Percentiles rank a stretch among this genome's conserved stretches.
Conservation (phyloP, 92 coral and sea anemone genomes). For the Bergia sp. region DNA sequence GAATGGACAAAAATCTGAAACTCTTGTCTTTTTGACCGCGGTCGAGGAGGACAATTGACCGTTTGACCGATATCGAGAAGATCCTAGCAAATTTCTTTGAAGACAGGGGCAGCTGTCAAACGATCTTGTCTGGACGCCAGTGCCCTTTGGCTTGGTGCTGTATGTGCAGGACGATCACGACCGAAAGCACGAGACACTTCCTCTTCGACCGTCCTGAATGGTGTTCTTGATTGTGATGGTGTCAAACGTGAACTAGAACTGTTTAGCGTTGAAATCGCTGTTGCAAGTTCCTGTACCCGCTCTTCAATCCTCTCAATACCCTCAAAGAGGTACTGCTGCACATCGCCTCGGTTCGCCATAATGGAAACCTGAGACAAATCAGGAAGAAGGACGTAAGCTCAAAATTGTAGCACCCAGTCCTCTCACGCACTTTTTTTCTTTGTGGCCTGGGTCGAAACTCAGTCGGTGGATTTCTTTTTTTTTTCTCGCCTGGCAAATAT, state of each 20-base stretch:
- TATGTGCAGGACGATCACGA: background rate
- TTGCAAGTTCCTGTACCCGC: background rate
- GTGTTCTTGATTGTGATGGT: background rate
- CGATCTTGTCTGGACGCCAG: background rate
- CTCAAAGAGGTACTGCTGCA: background rate
- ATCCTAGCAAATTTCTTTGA: background rate
- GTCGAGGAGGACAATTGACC: background rate
- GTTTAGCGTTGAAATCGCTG: background rate
- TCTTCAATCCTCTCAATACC: background rate
- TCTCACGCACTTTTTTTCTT: background rate
- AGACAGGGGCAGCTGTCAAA: background rate
- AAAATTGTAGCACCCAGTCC: background rate
- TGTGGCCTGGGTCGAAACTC: slow-evolving; percentile 1
- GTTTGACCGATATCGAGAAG: background rate
- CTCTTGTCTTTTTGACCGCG: background rate
- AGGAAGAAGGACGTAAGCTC: background rate
- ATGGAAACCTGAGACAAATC: background rate
- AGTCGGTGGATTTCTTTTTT: background rate
- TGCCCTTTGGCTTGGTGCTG: background rate
- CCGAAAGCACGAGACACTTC: slow-evolving; percentile 16
- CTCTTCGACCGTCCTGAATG: background rate
- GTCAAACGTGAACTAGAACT: background rate
- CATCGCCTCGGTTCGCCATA: background rate
- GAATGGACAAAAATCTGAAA: background rate
- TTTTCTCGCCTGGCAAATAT: background rate